Evolutionary conservation across 2,797 vertebrate genomes (phyloP).

Genomic region (Acanthopagrus latus): DNA sequence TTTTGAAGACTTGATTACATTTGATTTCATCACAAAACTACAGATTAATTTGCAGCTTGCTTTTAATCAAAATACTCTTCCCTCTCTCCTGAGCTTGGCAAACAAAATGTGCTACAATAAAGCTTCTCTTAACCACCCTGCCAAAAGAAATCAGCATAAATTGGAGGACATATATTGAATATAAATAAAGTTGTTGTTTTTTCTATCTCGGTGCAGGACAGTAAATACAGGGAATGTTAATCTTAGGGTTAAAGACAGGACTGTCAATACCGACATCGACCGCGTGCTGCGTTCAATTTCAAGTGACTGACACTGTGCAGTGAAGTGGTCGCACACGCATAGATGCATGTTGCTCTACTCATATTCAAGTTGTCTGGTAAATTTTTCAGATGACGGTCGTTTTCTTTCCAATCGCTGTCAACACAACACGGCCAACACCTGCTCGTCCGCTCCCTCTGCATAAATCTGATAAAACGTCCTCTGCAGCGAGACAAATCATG

Average conservation of each 20-base stretch:
- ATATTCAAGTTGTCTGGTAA: background rate
- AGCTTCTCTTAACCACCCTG: too few relatives aligned
- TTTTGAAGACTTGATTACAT: too few relatives aligned
- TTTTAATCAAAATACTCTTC: too few relatives aligned
- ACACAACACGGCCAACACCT: background rate
- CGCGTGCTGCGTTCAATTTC: conserved; percentile 2
- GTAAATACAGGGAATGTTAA: conserved; percentile 4
- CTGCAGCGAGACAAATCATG: conserved; percentile 5
- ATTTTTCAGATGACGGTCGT: background rate
- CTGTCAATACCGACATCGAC: conserved; percentile 29
- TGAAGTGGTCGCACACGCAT: background rate
- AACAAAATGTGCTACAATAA: too few relatives aligned
- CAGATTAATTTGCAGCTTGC: too few relatives aligned
- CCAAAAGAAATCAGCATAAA: too few relatives aligned
- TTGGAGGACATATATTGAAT: too few relatives aligned
- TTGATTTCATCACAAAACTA: too few relatives aligned
- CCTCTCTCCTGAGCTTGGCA: too few relatives aligned
- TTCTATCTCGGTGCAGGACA: background rate
- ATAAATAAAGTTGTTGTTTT: background rate
- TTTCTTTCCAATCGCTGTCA: conserved; percentile 6
- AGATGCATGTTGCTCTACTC: conserved; percentile 3
- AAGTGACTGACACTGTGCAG: background rate
- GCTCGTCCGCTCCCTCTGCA: background rate
- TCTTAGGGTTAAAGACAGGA: conserved; percentile 26
- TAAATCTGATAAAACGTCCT: background rate